phyloP scores from a whole-genome alignment of 2,888 invertebrate genomes.

The Esperia sulphurella region DNA sequence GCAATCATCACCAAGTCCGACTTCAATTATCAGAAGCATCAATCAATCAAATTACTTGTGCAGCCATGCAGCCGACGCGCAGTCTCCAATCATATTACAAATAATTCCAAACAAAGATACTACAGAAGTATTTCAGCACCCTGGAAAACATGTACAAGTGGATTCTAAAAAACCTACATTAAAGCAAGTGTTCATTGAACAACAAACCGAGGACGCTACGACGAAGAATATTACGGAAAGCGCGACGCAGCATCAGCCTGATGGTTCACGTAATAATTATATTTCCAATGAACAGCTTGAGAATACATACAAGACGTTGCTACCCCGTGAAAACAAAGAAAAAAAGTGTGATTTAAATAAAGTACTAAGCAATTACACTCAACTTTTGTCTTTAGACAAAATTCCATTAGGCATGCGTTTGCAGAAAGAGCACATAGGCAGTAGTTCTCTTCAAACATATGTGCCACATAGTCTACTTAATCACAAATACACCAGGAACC shows the following conservation, averaged over 20 bases:
- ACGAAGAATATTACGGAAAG: conserved; percentile 14
- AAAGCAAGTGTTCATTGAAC: conserved; percentile 54
- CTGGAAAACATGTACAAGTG: conserved; percentile 23
- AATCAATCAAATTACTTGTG: conserved; percentile 72
- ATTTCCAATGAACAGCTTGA: conserved; percentile 27
- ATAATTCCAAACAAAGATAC: conserved; percentile 24
- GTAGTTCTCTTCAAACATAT: conserved; percentile 15
- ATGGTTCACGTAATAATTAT: conserved; percentile 17
- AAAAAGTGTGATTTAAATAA: conserved; percentile 53
- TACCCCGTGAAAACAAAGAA: conserved; percentile 22
- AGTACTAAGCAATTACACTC: conserved; percentile 39
- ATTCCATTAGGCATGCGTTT: neutral
- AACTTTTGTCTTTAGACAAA: conserved; percentile 19
- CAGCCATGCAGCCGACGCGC: conserved; percentile 42
- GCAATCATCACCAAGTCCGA: conserved; percentile 72
- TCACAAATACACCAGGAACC: conserved; percentile 19
- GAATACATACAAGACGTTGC: conserved; percentile 22
- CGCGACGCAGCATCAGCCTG: neutral
- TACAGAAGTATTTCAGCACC: conserved; percentile 33
- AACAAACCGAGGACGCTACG: conserved; percentile 29
- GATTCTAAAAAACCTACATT: conserved; percentile 35
- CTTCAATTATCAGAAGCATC: conserved; percentile 65
- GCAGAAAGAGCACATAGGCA: neutral
- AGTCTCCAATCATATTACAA: conserved; percentile 11
- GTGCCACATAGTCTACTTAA: conserved; percentile 9